A percentile compares a stretch with the other conserved stretches of the same genome.
phyloP scores from a whole-genome alignment of 1,140 invertebrate genomes.

The Nebria ingens region DNA sequence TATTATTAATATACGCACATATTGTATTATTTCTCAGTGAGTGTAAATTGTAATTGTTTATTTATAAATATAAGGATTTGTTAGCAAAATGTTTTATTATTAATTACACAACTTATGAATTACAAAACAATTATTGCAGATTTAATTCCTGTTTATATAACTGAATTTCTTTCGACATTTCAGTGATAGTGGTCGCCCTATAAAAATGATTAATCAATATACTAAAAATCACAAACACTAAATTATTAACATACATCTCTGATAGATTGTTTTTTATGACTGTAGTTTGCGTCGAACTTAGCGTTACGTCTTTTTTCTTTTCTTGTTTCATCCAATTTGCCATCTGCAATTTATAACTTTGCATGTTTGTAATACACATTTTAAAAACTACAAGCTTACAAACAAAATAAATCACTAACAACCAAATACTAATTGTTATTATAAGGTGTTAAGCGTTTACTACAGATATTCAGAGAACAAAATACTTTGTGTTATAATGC shows the following conservation, averaged over 20 bases:
- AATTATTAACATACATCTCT: conserved; percentile 38
- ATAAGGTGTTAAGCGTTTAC: too few species aligned
- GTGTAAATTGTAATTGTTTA: too few species aligned
- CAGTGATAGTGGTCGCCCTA: conserved; percentile 29
- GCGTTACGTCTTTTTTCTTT: conserved; percentile 36
- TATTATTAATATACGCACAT: too few species aligned
- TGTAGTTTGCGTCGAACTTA: conserved; percentile 40
- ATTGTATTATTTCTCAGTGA: too few species aligned
- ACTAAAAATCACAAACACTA: conserved; percentile 15
- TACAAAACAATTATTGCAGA: background rate
- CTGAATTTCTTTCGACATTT: conserved; percentile 27
- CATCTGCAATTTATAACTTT: conserved; percentile 38
- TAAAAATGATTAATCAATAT: conserved; percentile 18
- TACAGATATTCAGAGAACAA: too few species aligned
- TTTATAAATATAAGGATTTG: background rate
- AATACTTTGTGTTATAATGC: too few species aligned
- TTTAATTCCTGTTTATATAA: background rate
- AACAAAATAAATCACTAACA: too few species aligned
- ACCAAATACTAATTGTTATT: too few species aligned
- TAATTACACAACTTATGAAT: background rate
- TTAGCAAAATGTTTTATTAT: background rate
- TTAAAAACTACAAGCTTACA: too few species aligned
- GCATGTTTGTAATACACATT: too few species aligned
- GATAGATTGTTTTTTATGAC: conserved; percentile 41
- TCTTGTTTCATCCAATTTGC: conserved; percentile 38